Conservation (phyloP, 2,888 invertebrate genomes). For the Polydrusus pterygomalis region DNA sequence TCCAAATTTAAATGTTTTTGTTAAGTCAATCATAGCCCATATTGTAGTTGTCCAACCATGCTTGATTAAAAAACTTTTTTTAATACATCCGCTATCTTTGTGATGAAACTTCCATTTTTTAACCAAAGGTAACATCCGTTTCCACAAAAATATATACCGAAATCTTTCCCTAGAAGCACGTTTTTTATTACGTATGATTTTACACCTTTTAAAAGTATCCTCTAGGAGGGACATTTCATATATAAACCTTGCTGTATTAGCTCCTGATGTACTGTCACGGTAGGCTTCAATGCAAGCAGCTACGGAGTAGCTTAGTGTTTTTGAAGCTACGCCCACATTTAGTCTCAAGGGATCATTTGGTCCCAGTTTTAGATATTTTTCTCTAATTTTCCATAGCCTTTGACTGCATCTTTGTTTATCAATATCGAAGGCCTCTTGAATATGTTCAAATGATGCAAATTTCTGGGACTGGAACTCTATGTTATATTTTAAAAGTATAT, state of each 20-base stretch:
- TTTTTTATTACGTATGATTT: neutral
- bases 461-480: neutral
- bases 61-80: neutral
- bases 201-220: neutral
- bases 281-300: conserved; percentile 8
- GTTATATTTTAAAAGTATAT: neutral
- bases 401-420: neutral
- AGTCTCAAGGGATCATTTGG: neutral
- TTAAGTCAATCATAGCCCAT: neutral
- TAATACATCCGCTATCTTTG: neutral
- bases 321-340: conserved; percentile 1
- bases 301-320: neutral
- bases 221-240: neutral
- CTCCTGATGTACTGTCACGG: neutral
- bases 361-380: neutral
- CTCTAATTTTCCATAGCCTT: neutral
- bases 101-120: neutral
- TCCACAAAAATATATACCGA: neutral
- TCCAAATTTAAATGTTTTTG: neutral
- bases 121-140: neutral
- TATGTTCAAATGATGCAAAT: conserved; percentile 7
- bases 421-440: neutral
- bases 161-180: neutral
- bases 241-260: conserved; percentile 6
- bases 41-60: conserved; percentile 12